phyloP scores from a whole-genome alignment of 2,888 invertebrate genomes.

The Tenodera sinensis region DNA sequence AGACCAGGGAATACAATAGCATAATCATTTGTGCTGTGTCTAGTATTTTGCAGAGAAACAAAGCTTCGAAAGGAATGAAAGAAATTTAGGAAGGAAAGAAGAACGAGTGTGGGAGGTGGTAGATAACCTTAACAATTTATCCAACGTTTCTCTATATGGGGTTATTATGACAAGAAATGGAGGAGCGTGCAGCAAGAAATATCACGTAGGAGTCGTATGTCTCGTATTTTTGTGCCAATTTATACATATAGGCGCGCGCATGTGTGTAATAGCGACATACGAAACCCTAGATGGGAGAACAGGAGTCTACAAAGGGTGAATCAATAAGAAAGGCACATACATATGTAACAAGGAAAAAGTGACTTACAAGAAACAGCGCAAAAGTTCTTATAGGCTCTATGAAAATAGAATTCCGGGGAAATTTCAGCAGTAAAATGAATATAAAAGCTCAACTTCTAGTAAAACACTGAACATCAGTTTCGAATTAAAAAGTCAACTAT shows the following conservation, averaged over 20 bases:
- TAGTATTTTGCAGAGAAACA: no score
- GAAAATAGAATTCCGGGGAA: no score
- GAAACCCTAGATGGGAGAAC: background rate
- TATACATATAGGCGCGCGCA: background rate
- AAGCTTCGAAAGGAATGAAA: background rate
- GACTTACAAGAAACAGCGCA: background rate
- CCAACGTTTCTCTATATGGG: background rate
- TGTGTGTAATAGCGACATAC: background rate
- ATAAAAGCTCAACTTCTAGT: no score
- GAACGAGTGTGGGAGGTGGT: background rate
- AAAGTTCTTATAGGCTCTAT: no score
- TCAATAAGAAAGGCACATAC: background rate
- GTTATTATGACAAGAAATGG: background rate
- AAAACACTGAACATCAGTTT: no score
- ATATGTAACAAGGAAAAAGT: background rate
- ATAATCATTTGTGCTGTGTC: no score
- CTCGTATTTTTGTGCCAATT: background rate
- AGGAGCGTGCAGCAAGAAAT: background rate
- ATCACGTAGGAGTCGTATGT: background rate
- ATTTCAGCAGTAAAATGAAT: no score
- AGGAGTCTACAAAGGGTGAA: background rate
- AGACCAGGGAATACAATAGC: no score
- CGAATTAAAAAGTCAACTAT: no score
- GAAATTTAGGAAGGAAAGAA: background rate
- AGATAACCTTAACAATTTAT: constrained; percentile 7